Evolutionary conservation across 2,113 vertebrate species (phyloP), one percentile per base, ranked within the genome.

Genomic region (Eulemur rufifrons): DNA sequence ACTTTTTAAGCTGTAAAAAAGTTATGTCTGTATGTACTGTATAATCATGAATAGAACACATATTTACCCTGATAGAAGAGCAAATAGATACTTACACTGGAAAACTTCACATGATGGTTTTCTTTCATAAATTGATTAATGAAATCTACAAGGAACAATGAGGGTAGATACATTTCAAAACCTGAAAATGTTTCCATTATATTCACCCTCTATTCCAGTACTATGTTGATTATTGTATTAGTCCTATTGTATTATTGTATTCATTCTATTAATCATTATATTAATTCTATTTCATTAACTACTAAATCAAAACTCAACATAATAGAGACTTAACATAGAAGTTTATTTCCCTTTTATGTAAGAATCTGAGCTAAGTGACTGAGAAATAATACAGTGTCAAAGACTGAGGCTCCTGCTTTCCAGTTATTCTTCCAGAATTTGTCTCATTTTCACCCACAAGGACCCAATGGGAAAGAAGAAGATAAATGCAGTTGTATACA

Each of bases 1-100:
- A 66, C 64, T 94, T 78, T 68, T 59, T 52, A 95, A 97, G 42
- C 37, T 68, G 2, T 81, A 85, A 92, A 86, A 91, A 23, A 45
- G 32, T 5, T 37, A 29, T 17, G 8, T 54, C n/a, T 80, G 0
- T 80, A 77, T 25, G 66, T 85, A 74, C 27, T 74, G 7, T 29
- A 69, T 59, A 82, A 92, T 73, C 42, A 77, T n/a, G 76, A 71
- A 45, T 14, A 59, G 34, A 76, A 81, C n/a, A 81, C 29, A n/a
- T 59, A 45, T 76, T 89, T 69, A 76, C 45, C 54, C 88, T 61
- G 11, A 29, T 20, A 61, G 64, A 69, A 85, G 20, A 89, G 39
- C n/a, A 91, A 91, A 66, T 20, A 86, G 54, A 32, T 17, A 37
- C 83, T 87, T 86, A 54, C 14, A 32, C 3, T 45, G 23, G 52